phyloP scores from a whole-genome alignment of 1,140 invertebrate species.

The Cepaea nemoralis region DNA sequence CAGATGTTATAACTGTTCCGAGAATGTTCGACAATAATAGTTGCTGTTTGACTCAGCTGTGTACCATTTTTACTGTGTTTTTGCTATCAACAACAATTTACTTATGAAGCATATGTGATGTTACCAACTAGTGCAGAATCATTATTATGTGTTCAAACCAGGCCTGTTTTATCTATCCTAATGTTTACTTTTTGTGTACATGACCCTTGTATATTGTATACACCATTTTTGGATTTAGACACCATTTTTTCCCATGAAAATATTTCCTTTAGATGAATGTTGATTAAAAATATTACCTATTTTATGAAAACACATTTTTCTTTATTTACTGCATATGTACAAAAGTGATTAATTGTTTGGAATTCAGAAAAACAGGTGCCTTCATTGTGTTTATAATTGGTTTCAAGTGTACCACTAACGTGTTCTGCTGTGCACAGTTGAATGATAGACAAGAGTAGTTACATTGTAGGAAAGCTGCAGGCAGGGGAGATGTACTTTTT shows the following conservation, averaged over 20 bases:
- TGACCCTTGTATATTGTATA: conserved; percentile 16
- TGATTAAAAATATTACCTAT: background rate
- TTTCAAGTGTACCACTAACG: too few species aligned
- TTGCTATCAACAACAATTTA: background rate
- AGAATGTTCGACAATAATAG: too few species aligned
- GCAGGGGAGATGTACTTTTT: too few species aligned
- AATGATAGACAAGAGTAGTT: too few species aligned
- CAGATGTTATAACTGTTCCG: too few species aligned
- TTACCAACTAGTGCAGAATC: background rate
- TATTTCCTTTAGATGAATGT: conserved; percentile 13
- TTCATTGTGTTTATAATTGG: too few species aligned
- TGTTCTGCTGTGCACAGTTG: too few species aligned
- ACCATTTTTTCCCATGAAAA: background rate
- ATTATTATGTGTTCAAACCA: conserved; percentile 7
- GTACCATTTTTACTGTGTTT: background rate
- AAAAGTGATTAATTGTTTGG: too few species aligned
- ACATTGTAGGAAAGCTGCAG: too few species aligned
- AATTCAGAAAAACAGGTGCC: too few species aligned
- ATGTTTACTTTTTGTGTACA: conserved; percentile 2
- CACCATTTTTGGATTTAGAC: conserved; percentile 17
- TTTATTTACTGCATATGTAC: too few species aligned
- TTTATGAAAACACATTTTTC: conserved; percentile 6
- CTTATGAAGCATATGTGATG: background rate
- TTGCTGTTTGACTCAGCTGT: background rate
- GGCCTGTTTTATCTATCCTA: background rate